A percentile compares a stretch with the other conserved stretches of the same genome.
Evolutionary conservation across 2,888 invertebrate genomes (phyloP).

Genomic region (Syrphus vitripennis): DNA sequence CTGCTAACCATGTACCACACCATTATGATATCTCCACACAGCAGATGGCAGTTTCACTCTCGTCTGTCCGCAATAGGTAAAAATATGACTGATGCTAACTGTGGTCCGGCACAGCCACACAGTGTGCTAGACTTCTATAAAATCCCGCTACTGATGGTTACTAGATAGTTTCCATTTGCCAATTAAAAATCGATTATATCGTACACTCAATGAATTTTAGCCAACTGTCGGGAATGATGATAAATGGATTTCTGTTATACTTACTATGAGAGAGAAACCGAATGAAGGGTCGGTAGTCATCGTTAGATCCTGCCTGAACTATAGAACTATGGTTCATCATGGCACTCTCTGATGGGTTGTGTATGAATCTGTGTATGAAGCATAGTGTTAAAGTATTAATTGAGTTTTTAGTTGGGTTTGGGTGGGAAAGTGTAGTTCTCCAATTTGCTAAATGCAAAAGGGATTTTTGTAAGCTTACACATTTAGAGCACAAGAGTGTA

Average conservation of each 20-base stretch:
- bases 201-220: conserved; percentile 62
- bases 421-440: too few relatives aligned
- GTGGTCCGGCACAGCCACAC: background rate
- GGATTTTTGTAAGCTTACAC: background rate
- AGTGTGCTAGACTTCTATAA: conserved; percentile 12
- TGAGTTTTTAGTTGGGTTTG: conserved; percentile 1
- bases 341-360: background rate
- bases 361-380: background rate
- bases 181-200: conserved; percentile 68
- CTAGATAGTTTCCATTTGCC: conserved; percentile 62
- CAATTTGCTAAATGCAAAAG: background rate
- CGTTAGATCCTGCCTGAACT: background rate
- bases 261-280: background rate
- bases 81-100: background rate
- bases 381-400: conserved; percentile 9
- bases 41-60: background rate
- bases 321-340: background rate
- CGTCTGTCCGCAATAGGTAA: background rate
- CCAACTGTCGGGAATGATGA: conserved; percentile 58
- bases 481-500: background rate
- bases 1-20: background rate
- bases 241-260: conserved; percentile 47
- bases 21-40: conserved; percentile 8
- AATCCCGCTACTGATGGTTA: conserved; percentile 11
- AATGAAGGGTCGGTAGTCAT: background rate